Evolutionary conservation across 2,797 vertebrate genomes (phyloP), one percentile per base, ranked within the genome.

Genomic region (Chrosomus eos): DNA sequence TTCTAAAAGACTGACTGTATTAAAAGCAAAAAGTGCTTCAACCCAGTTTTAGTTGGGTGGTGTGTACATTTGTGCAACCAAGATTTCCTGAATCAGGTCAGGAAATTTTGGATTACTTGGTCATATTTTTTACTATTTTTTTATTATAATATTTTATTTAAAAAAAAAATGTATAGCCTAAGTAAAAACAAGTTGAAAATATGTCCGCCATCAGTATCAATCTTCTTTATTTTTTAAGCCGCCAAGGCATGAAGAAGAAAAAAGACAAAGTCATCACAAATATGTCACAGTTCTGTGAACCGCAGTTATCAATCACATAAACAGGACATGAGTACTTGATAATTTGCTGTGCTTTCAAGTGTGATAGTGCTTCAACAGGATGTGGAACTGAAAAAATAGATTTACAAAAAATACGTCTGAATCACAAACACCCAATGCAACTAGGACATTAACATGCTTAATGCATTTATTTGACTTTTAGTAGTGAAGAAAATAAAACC

Each of bases 361-460:
- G 36, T 71, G 14, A 45, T 6, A 7, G 26, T 7, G 38, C 51
- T 84, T 86, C 3, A 66, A 82, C 84, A 87, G 70, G 84, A 87
- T 84, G 79, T 86, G 84, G 77, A 31, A 53, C 19, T 75, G 82
- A 83, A 84, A 82, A 36, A 71, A 18, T 40, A 45, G 48, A 16
- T 51, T 60, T 21, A 48, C 21, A 26, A 28, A 21, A 28, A 13
- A 48, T 5, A 18, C 6, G 5, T 70, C 28, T 73, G 14, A 51
- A 75, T 26, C n/a, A 76, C 45, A 64, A 86, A 86, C 77, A 62
- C 75, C 26, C 66, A 45, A 86, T n/a, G n/a, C 79, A 84, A 87
- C 48, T 87, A 82, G 85, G 77, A 36, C 88, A 81, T 28, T 38
- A 76, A 67, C 10, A 31, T 10, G 4, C 9, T 21, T 81, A 11